These are phyloP conservation scores for Phalangium opilio DNA, from an alignment of 2,888 invertebrate genomes.

Conservation along the genomic window DNA sequence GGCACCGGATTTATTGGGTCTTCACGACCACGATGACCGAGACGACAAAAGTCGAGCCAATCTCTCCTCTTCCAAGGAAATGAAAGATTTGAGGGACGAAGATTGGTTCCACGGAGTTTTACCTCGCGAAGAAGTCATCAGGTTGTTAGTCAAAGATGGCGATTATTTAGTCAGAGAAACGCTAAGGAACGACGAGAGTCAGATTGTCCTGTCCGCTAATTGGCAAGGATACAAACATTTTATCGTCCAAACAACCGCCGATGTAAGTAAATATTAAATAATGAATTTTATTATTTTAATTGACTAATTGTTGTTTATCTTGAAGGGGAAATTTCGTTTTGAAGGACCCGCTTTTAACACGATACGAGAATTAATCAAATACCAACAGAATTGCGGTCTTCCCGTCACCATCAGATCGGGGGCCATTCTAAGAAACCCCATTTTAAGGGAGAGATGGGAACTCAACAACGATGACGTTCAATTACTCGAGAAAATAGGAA, in stretches of 20 bases:
- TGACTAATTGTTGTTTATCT: neutral
- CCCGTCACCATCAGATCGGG: slow-evolving; percentile 86
- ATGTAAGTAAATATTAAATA: slow-evolving; percentile 41
- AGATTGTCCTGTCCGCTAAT: slow-evolving; percentile 82
- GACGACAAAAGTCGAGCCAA: neutral
- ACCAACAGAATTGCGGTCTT: slow-evolving; percentile 68
- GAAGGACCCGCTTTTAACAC: slow-evolving; percentile 88
- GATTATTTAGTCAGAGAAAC: slow-evolving; percentile 90
- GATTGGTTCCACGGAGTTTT: slow-evolving; percentile 96
- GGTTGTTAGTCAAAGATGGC: slow-evolving; percentile 75
- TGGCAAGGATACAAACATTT: slow-evolving; percentile 96
- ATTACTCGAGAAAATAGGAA: slow-evolving; percentile 78
- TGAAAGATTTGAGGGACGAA: slow-evolving; percentile 50
- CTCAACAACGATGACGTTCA: slow-evolving; percentile 88
- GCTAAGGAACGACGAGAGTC: slow-evolving; percentile 73
- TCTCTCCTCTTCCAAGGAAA: neutral
- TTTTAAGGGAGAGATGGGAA: slow-evolving; percentile 84
- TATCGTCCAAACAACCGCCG: slow-evolving; percentile 83
- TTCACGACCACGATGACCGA: neutral
- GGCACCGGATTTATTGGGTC: neutral
- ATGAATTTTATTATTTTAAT: neutral
- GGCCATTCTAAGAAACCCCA: slow-evolving; percentile 67
- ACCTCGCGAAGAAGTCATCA: slow-evolving; percentile 86
- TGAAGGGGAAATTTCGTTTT: slow-evolving; percentile 73
- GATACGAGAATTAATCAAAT: slow-evolving; percentile 74